A percentile compares a stretch with the other conserved stretches of the same genome.
Conservation (phyloP, 2,113 vertebrate species). For the Gila orcuttii region DNA sequence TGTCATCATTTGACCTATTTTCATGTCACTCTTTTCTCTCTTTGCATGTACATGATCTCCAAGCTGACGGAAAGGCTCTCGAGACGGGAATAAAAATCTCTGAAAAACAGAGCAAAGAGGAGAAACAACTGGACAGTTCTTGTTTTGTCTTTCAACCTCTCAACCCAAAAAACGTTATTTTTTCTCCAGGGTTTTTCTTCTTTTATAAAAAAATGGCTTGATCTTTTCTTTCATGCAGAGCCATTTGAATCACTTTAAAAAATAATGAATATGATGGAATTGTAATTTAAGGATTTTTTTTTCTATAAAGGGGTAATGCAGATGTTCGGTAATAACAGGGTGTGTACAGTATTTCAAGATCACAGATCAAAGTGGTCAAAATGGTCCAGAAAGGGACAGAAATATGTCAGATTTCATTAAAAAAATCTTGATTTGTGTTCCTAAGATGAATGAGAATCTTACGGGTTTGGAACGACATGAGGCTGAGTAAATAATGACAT, state of each 20-base stretch:
- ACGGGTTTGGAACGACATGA: too few relatives aligned
- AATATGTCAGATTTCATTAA: too few relatives aligned
- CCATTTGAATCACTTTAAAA: not conserved
- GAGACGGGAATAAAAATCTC: not conserved
- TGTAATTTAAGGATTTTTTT: not conserved
- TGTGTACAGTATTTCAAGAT: not conserved
- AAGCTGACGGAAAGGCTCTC: not conserved
- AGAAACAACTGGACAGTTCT: not conserved
- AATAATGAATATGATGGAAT: not conserved
- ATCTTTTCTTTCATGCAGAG: not conserved
- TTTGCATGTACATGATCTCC: not conserved
- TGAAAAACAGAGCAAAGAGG: not conserved
- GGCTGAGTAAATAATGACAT: too few relatives aligned
- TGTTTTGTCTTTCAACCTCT: slow-evolving; percentile 1
- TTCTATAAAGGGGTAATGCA: not conserved
- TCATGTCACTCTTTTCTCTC: not conserved
- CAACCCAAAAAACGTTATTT: not conserved
- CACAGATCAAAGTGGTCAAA: too few relatives aligned
- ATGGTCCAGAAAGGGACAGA: too few relatives aligned
- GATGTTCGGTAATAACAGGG: not conserved
- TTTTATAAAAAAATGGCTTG: not conserved
- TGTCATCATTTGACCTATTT: not conserved
- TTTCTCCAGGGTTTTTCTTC: not conserved
- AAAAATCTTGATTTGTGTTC: too few relatives aligned
- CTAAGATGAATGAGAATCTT: too few relatives aligned